Conservation (phyloP, 2,113 vertebrate species). For the Nycticryphes semicollaris region DNA sequence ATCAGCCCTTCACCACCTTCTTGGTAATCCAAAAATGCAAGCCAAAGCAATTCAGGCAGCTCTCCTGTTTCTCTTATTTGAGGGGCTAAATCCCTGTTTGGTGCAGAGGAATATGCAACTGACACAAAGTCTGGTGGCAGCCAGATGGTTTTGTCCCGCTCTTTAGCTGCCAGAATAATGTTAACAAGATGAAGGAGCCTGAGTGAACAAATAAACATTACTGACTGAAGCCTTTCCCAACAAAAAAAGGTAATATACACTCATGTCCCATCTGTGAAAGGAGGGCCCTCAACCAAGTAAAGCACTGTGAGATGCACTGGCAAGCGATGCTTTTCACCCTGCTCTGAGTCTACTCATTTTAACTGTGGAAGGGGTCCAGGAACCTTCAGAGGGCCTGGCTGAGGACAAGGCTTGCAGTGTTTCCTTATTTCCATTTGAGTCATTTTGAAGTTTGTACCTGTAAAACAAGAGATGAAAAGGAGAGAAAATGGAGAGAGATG, state of each 20-base stretch:
- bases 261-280: not conserved
- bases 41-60: not conserved
- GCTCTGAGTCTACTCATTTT: slow-evolving; percentile 9
- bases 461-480: not conserved
- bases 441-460: not conserved
- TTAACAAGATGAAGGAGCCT: not conserved
- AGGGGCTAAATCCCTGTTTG: not conserved
- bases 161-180: not conserved
- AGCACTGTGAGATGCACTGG: not conserved
- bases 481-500: not conserved
- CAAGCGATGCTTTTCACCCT: not conserved
- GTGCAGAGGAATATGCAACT: not conserved
- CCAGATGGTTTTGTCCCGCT: not conserved
- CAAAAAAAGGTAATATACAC: not conserved
- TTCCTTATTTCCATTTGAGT: accelerated
- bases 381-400: accelerated
- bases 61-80: not conserved
- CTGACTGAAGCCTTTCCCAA: not conserved
- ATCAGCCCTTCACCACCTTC: not conserved
- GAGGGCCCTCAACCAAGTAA: not conserved
- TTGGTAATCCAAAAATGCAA: not conserved
- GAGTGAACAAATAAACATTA: not conserved
- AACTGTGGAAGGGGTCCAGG: slow-evolving; percentile 39
- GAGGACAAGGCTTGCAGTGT: not conserved
- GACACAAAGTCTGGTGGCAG: not conserved